A percentile compares a stretch with the other conserved stretches of the same genome.
These are phyloP conservation scores for Platygyra sinensis DNA, from an alignment of 64 coral and sea anemone genomes.

Conservation along the genomic window DNA sequence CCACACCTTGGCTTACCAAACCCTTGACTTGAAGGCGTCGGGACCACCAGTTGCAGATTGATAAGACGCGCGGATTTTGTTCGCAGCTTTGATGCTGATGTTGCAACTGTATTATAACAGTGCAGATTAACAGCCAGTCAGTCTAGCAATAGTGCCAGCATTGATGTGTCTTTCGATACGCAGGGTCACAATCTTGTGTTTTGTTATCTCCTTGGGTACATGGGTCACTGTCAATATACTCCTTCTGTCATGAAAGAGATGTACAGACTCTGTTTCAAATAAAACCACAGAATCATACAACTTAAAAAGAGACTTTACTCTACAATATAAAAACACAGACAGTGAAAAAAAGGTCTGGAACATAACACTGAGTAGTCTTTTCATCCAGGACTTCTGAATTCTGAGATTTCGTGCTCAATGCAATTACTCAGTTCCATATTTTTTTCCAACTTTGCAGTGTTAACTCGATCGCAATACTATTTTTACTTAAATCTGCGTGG, in stretches of 20 bases:
- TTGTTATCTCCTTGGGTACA: not conserved
- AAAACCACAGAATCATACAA: too few species aligned
- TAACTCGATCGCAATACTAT: not conserved
- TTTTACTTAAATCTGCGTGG: not conserved
- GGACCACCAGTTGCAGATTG: not conserved
- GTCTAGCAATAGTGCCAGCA: not conserved
- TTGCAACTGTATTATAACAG: not conserved
- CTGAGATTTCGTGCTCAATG: not conserved
- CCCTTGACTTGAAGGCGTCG: not conserved
- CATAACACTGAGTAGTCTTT: too few species aligned
- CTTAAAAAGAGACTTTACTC: not conserved
- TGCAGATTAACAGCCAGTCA: not conserved
- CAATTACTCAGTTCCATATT: not conserved
- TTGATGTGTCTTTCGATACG: not conserved
- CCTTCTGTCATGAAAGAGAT: not conserved
- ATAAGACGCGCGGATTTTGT: not conserved
- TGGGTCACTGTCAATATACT: not conserved
- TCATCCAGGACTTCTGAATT: not conserved
- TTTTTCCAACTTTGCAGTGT: not conserved
- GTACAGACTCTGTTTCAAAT: too few species aligned
- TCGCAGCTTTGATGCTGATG: not conserved
- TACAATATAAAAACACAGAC: not conserved
- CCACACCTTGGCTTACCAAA: not conserved
- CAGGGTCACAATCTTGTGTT: not conserved
- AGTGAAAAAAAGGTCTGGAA: not conserved